phyloP scores from a whole-genome alignment of 2,888 invertebrate species.

The Callyntrura sp. region DNA sequence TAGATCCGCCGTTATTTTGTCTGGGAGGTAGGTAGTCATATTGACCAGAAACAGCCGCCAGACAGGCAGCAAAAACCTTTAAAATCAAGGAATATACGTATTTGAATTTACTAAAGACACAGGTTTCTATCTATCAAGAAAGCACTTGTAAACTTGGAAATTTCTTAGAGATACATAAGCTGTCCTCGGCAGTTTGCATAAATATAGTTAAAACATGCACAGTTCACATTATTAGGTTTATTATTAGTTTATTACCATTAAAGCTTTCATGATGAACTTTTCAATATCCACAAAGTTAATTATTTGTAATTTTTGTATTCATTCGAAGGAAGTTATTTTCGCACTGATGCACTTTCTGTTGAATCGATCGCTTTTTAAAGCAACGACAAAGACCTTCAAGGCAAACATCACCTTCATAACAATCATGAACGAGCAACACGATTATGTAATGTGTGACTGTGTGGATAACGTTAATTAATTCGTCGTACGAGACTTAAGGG shows the following conservation, averaged over 20 bases:
- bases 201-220: too few relatives aligned
- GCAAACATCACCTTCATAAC: constrained; percentile 46
- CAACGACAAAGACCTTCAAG: constrained; percentile 30
- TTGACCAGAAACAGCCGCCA: constrained; percentile 63
- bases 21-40: constrained; percentile 45
- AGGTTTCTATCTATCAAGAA: too few relatives aligned
- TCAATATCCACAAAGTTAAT: not conserved
- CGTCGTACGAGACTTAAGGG: not conserved
- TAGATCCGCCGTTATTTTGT: constrained; percentile 47
- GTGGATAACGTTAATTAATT: constrained; percentile 32
- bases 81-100: too few relatives aligned
- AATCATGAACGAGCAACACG: constrained; percentile 63
- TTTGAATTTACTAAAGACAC: too few relatives aligned
- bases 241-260: constrained; percentile 53
- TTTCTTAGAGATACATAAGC: too few relatives aligned
- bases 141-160: not conserved
- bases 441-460: constrained; percentile 62
- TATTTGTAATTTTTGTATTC: constrained; percentile 20
- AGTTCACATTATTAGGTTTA: constrained; percentile 2
- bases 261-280: constrained; percentile 56
- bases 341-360: constrained; percentile 63
- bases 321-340: constrained; percentile 42
- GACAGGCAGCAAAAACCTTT: constrained; percentile 61
- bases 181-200: too few relatives aligned
- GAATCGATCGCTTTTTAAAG: constrained; percentile 67